Evolutionary conservation across 2,113 vertebrate species (phyloP).

Genomic region (Oreochromis tanganicae): DNA sequence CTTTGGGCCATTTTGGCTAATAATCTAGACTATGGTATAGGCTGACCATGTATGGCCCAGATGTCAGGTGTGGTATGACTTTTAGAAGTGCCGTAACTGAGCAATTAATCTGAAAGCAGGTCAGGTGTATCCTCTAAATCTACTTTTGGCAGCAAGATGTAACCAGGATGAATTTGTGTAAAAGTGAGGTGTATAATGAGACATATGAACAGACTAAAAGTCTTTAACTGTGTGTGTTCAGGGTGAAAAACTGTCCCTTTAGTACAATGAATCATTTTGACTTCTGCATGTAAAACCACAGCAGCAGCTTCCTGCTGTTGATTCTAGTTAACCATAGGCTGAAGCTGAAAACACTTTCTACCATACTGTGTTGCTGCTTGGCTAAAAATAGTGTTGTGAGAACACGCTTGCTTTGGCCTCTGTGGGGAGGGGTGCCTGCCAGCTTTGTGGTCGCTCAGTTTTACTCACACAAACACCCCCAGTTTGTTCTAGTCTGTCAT

Average conservation of each 20-base stretch:
- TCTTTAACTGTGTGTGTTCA: background rate
- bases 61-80: background rate
- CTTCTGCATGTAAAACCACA: background rate
- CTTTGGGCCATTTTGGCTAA: background rate
- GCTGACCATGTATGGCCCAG: background rate
- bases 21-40: background rate
- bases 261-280: background rate
- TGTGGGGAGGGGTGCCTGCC: background rate
- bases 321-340: background rate
- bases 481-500: background rate
- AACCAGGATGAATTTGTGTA: background rate
- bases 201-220: background rate
- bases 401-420: background rate
- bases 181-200: background rate
- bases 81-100: background rate
- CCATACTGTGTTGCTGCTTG: background rate
- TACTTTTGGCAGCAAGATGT: background rate
- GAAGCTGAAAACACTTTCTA: background rate
- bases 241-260: background rate
- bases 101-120: background rate
- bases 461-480: background rate
- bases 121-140: rapidly evolving
- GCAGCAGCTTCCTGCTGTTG: background rate
- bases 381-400: background rate
- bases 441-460: background rate